These are phyloP conservation scores for Calliopum simillimum DNA, from an alignment of 2,888 invertebrate genomes.

Conservation along the genomic window DNA sequence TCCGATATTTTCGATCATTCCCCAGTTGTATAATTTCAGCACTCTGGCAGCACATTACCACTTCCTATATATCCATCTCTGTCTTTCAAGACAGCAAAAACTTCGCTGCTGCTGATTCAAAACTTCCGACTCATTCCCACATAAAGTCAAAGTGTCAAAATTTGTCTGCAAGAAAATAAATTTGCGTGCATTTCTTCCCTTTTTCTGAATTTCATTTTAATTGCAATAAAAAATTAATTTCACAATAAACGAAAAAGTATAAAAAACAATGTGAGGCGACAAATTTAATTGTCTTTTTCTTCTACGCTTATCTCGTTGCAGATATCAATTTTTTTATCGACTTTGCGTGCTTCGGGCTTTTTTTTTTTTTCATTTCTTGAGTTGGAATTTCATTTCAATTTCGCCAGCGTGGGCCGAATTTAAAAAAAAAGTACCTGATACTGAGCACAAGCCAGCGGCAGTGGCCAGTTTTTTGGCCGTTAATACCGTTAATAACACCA, in stretches of 20 bases:
- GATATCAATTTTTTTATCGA: conserved; percentile 18
- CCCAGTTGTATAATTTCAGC: too few species aligned
- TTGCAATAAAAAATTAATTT: conserved; percentile 20
- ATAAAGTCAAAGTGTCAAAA: neutral
- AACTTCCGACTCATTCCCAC: conserved; percentile 11
- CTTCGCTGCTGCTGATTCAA: neutral
- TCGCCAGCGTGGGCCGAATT: conserved; percentile 49
- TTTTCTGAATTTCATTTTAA: conserved; percentile 13
- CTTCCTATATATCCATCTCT: too few species aligned
- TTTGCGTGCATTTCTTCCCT: conserved; percentile 16
- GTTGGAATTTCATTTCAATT: conserved; percentile 37
- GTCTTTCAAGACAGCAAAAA: neutral
- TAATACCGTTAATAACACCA: conserved; percentile 23
- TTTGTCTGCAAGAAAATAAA: conserved; percentile 4
- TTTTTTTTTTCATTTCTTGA: conserved; percentile 35
- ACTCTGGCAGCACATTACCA: too few species aligned
- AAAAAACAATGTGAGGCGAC: conserved; percentile 25
- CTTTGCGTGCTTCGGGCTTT: conserved; percentile 11
- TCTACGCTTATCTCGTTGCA: conserved; percentile 23
- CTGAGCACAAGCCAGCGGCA: conserved; percentile 50
- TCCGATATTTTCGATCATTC: too few species aligned
- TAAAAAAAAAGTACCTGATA: conserved; percentile 46
- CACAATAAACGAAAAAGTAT: conserved; percentile 8
- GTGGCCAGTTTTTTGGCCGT: conserved; percentile 47
- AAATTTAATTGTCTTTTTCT: neutral